Evolutionary conservation across 2,113 vertebrate genomes (phyloP).

Genomic region (Poeciliopsis occidentalis): DNA sequence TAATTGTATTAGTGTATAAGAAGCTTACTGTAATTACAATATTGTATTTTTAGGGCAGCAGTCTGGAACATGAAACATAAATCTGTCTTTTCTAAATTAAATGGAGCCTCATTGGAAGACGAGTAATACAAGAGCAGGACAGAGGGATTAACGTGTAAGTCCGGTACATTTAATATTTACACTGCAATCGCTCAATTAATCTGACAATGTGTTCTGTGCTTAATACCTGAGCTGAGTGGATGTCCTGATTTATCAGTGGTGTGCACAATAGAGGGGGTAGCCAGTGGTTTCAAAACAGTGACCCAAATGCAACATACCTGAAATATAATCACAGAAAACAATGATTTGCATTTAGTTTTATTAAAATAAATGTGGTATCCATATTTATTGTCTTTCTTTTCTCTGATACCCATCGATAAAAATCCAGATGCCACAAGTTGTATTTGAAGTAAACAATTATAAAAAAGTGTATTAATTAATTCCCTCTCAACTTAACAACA

Average conservation of each 20-base stretch:
- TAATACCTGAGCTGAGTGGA: constrained; percentile 53
- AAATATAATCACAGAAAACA: not conserved
- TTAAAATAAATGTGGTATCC: too few species aligned
- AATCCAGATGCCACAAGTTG: too few species aligned
- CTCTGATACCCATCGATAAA: too few species aligned
- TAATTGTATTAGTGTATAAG: constrained; percentile 81
- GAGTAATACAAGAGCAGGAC: constrained; percentile 37
- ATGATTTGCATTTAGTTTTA: not conserved
- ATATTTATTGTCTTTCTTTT: too few species aligned
- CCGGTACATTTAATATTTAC: constrained; percentile 77
- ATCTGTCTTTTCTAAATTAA: constrained; percentile 78
- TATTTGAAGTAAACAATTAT: too few species aligned
- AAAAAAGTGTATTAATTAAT: too few species aligned
- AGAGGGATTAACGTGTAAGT: constrained; percentile 67
- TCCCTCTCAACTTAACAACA: too few species aligned
- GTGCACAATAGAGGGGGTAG: not conserved
- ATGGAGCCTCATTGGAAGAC: constrained; percentile 63
- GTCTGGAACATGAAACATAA: constrained; percentile 63
- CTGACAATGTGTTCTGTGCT: constrained; percentile 65
- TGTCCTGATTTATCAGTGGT: constrained; percentile 2
- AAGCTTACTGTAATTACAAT: constrained; percentile 83
- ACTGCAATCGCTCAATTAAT: constrained; percentile 70
- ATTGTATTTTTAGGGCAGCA: constrained; percentile 70
- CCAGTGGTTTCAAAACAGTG: constrained; percentile 13
- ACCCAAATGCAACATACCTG: constrained; percentile 32